phyloP scores from a whole-genome alignment of 2,888 invertebrate genomes.

The Leucophora obtusa region DNA sequence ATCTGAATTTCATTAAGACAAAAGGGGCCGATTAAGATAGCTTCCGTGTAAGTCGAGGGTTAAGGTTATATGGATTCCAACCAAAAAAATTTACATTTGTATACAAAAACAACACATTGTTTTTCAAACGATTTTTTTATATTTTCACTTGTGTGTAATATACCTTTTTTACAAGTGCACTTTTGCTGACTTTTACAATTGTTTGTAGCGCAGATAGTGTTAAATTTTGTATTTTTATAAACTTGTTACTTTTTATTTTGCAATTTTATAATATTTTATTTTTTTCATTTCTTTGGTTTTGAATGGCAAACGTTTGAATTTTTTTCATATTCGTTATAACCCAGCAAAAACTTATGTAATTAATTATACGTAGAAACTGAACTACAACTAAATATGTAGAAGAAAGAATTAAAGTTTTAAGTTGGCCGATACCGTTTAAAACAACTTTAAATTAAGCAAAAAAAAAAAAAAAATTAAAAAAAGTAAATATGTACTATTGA shows the following conservation, averaged over 20 bases:
- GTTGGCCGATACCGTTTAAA: too few species aligned
- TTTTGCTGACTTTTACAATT: conserved; percentile 55
- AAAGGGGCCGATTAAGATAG: too few species aligned
- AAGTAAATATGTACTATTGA: too few species aligned
- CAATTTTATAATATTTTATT: neutral
- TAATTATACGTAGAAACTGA: too few species aligned
- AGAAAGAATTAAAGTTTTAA: too few species aligned
- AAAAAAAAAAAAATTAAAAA: too few species aligned
- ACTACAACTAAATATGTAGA: too few species aligned
- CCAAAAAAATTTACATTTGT: neutral
- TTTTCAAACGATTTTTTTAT: conserved; percentile 13
- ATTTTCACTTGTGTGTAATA: conserved; percentile 22
- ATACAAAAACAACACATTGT: conserved; percentile 30
- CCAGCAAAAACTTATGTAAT: too few species aligned
- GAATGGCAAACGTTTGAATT: conserved; percentile 23
- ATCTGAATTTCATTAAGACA: too few species aligned
- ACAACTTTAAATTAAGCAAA: too few species aligned
- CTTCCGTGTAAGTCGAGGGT: too few species aligned
- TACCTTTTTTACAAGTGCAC: conserved; percentile 53
- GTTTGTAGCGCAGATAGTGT: conserved; percentile 34
- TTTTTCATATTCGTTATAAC: neutral
- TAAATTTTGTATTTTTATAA: conserved; percentile 37
- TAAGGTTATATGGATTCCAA: too few species aligned
- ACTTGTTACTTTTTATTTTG: conserved; percentile 40
- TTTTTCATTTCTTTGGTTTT: conserved; percentile 1